phyloP scores from a whole-genome alignment of 2,113 vertebrate genomes.

The Triplophysa rosa region DNA sequence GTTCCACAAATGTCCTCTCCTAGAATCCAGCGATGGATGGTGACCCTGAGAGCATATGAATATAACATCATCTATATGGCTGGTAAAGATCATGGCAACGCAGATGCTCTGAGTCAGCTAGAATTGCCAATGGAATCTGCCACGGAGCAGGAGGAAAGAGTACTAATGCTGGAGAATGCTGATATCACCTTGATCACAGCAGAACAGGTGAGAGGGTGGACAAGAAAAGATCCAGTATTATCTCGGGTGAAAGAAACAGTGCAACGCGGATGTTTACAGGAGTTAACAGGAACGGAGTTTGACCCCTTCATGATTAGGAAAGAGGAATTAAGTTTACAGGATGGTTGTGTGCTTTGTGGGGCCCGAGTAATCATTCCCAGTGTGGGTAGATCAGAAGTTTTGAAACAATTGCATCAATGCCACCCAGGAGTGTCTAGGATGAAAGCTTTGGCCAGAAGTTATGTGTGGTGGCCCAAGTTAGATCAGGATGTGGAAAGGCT shows the following conservation, averaged over 20 bases:
- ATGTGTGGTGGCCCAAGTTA: too few relatives aligned
- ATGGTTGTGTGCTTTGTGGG: neutral
- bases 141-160: neutral
- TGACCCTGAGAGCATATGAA: constrained; percentile 33
- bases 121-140: neutral
- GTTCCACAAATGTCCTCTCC: too few relatives aligned
- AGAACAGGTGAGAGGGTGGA: neutral
- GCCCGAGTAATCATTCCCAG: neutral
- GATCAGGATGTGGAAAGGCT: neutral
- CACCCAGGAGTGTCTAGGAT: neutral
- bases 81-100: constrained; percentile 27
- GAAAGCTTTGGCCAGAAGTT: too few relatives aligned
- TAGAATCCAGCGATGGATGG: too few relatives aligned
- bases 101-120: constrained; percentile 17
- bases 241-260: neutral
- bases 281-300: constrained; percentile 30
- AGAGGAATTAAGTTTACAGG: constrained; percentile 2
- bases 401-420: neutral
- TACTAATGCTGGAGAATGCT: constrained; percentile 3
- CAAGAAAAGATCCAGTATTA: neutral
- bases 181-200: neutral
- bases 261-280: neutral
- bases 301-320: too few relatives aligned
- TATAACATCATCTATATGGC: constrained; percentile 41
- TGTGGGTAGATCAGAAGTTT: neutral